These are phyloP conservation scores for Sphecodes monilicornis DNA, from an alignment of 2,888 invertebrate genomes.

Conservation along the genomic window DNA sequence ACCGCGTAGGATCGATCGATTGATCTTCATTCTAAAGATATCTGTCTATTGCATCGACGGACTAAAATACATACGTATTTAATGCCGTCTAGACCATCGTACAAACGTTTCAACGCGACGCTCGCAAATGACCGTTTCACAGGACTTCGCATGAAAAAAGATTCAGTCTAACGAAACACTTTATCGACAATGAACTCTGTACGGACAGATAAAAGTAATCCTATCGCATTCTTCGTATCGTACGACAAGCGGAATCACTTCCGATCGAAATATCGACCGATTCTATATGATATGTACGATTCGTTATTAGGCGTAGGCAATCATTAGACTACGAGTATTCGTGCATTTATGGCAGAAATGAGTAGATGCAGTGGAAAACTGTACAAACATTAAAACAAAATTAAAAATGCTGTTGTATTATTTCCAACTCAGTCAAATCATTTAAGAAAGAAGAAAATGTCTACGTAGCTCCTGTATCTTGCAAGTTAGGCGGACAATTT, in stretches of 20 bases:
- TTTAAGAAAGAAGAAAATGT: no score
- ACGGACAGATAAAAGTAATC: not conserved
- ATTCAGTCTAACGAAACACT: not conserved
- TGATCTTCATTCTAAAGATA: conserved; percentile 41
- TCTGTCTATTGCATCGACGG: not conserved
- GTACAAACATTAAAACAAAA: no score
- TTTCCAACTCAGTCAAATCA: not conserved
- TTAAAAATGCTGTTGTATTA: not conserved
- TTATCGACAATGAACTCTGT: not conserved
- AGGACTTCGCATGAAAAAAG: not conserved
- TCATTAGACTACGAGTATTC: not conserved
- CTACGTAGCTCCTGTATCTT: no score
- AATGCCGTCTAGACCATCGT: conserved; percentile 12
- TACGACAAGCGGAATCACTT: not conserved
- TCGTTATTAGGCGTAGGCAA: not conserved
- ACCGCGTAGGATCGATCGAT: conserved; percentile 14
- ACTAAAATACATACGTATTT: conserved; percentile 1
- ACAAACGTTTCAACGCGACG: not conserved
- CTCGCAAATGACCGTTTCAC: not conserved
- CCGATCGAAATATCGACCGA: conserved; percentile 17
- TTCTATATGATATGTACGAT: not conserved
- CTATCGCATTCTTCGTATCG: not conserved
- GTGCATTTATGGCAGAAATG: not conserved
- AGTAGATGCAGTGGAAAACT: no score
- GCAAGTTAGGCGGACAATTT: no score